A percentile compares a stretch with the other conserved stretches of the same genome.
phyloP scores from a whole-genome alignment of 2,113 vertebrate species.

The Trichomycterus rosablanca region DNA sequence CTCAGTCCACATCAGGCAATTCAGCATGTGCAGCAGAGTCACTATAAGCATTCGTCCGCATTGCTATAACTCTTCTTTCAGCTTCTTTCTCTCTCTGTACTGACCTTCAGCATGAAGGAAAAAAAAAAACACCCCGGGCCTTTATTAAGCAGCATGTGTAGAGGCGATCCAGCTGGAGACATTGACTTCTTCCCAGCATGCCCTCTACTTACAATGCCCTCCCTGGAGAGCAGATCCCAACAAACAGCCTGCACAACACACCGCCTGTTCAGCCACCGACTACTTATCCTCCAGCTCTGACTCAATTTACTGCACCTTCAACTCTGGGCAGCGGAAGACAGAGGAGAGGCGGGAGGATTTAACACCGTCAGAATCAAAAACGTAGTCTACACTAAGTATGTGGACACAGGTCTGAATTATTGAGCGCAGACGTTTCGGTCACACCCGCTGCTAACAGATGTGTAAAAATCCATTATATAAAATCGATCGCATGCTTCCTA shows the following conservation, averaged over 20 bases:
- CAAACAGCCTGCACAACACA: slow-evolving; percentile 14
- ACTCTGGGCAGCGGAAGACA: background rate
- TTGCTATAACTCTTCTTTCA: background rate
- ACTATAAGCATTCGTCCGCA: background rate
- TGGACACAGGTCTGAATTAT: too few species aligned
- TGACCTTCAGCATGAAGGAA: slow-evolving; percentile 34
- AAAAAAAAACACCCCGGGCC: slow-evolving; percentile 17
- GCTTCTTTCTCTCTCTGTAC: slow-evolving; percentile 9
- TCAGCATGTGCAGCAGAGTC: background rate
- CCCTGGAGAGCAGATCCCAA: slow-evolving; percentile 13
- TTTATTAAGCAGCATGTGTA: slow-evolving; percentile 21
- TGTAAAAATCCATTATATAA: too few species aligned
- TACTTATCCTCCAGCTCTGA: slow-evolving; percentile 22
- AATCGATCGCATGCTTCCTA: too few species aligned
- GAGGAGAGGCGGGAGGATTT: slow-evolving; percentile 3
- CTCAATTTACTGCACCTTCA: slow-evolving; percentile 17
- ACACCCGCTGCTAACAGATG: too few species aligned
- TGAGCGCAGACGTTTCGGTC: too few species aligned
- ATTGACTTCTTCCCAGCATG: slow-evolving; percentile 22
- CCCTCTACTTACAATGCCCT: slow-evolving; percentile 7
- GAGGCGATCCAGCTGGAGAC: slow-evolving; percentile 27
- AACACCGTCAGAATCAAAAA: background rate
- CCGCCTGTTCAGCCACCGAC: slow-evolving; percentile 5
- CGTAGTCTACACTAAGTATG: too few species aligned
- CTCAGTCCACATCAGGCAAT: too few species aligned